Evolutionary conservation across 2,888 invertebrate genomes (phyloP).

Genomic region (Dione juno): DNA sequence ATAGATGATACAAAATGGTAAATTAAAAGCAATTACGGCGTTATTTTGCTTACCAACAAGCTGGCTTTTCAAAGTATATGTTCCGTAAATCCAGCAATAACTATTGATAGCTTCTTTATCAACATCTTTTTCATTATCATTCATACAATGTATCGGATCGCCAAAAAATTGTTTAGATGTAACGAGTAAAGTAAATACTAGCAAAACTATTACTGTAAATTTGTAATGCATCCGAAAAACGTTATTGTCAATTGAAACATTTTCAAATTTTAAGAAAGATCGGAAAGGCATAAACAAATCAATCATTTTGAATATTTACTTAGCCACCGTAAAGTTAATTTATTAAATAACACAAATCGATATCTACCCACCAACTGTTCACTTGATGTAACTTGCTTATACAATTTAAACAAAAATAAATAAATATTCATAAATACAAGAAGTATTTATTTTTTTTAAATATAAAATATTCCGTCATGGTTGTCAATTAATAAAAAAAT

Average conservation of each 20-base stretch:
- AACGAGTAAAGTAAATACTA: conserved; percentile 89
- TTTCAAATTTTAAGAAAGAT: conserved; percentile 86
- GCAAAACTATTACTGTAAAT: conserved; percentile 87
- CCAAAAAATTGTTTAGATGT: conserved; percentile 93
- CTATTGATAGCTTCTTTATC: conserved; percentile 87
- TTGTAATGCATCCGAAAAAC: conserved; percentile 90
- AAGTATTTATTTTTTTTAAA: not conserved
- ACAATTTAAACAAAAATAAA: not conserved
- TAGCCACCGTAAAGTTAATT: not conserved
- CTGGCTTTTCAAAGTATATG: conserved; percentile 83
- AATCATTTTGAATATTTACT: conserved; percentile 73
- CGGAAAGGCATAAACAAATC: conserved; percentile 87
- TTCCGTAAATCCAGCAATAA: conserved; percentile 92
- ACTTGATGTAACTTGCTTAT: too few species aligned
- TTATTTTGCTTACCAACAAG: conserved; percentile 61
- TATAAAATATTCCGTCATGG: not conserved
- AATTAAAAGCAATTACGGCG: not conserved
- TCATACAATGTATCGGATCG: conserved; percentile 91
- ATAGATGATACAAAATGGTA: not conserved
- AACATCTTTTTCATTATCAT: conserved; percentile 61
- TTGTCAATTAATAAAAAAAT: conserved; percentile 6
- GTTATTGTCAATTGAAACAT: conserved; percentile 88
- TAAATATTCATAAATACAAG: not conserved
- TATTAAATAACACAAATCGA: not conserved
- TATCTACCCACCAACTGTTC: not conserved